Base-by-base conservation (phyloP, 2,113 vertebrate genomes). In the Misgurnus anguillicaudatus region DNA sequence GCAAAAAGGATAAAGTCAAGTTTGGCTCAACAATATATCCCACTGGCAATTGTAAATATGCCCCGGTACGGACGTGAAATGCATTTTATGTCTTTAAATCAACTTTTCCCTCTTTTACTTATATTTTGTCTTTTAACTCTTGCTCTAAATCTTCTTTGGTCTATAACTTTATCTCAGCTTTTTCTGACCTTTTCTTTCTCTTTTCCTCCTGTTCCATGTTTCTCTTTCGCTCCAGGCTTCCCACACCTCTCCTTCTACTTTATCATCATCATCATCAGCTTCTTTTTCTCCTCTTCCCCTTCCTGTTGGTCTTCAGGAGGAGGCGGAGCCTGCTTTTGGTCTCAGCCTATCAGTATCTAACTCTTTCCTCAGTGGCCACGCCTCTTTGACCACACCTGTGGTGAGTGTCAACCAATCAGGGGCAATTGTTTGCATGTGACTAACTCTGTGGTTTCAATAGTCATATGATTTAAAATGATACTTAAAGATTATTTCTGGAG, bases 291-390 rank as follows among this genome's bases (percentile, higher is more conserved):
- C 17, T 14, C 85, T 63, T 61, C 79, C 66, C 76, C 82, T 87
- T 87, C 83, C 83, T 83, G 80, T 75, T 75, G 89, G 87, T 87
- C 84, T 89, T 86, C 89, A 86, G 87, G 96, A 98, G 94, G 97
- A 97, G 94, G 86, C 85, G 89, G 92, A 91, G 93, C 92, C 95
- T 92, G 82, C 93, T 93, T 94, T 94, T 92, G 95, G 95, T 89
- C 93, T 98, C 95, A 96, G 94, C 95, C 94, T 97, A 88, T 99
- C 96, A 90, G 90, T 97, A 93, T 99, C 98, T 97, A 96, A 96
- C 93, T 97, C 96, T 95, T 98, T 96, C 95, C 96, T 98, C 91
- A 97, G 93, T 93, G 96, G 95, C 91, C 96, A 98, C 86, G 93
- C 95, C 87, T 95, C 94, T 89, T 91, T 97, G 84, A 95, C 94